Conservation (phyloP, 2,888 invertebrate species). For the Stenchaetothrips biformis region DNA sequence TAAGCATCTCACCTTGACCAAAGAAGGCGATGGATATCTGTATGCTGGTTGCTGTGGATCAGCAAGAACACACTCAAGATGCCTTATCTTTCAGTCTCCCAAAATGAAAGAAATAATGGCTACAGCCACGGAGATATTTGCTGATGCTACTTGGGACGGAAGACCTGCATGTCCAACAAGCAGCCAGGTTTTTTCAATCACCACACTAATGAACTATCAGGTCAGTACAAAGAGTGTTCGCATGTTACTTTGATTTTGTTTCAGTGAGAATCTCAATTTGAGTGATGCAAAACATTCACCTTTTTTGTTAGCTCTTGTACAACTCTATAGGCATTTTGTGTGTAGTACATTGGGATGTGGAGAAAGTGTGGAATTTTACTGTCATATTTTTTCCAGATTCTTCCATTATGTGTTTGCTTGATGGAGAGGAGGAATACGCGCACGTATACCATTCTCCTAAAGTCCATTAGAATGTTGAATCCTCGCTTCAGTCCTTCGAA, state of each 20-base stretch:
- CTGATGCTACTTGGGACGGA: background rate
- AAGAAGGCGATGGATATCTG: background rate
- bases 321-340: too few relatives aligned
- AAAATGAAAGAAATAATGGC: background rate
- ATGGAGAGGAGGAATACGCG: background rate
- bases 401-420: background rate
- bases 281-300: too few relatives aligned
- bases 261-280: too few relatives aligned
- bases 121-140: background rate
- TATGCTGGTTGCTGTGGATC: background rate
- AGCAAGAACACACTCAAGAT: background rate
- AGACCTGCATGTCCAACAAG: background rate
- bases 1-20: background rate
- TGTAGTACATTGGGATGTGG: too few relatives aligned
- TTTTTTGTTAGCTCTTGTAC: too few relatives aligned
- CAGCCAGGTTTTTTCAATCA: background rate
- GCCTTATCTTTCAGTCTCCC: background rate
- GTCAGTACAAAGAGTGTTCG: too few relatives aligned
- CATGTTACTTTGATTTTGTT: too few relatives aligned
- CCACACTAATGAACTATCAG: background rate
- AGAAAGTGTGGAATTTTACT: too few relatives aligned
- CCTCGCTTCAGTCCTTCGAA: background rate
- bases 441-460: background rate
- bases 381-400: background rate
- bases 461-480: background rate